Percentiles rank a stretch among this genome's conserved stretches.
phyloP scores from a whole-genome alignment of 2,113 vertebrate species.

The Bostrychus sinensis region DNA sequence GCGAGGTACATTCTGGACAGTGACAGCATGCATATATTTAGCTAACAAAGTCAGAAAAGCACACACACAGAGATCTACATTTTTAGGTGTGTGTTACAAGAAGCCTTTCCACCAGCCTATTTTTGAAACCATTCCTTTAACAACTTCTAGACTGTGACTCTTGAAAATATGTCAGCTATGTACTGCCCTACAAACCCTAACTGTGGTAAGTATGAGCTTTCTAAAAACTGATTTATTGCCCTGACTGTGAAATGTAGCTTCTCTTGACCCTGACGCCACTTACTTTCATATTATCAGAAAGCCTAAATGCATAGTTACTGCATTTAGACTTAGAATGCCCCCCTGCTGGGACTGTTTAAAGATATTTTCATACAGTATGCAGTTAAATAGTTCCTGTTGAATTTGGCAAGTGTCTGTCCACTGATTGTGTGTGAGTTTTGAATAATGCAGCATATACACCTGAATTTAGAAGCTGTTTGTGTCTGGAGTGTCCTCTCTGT shows the following conservation, averaged over 20 bases:
- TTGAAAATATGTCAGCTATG: conserved; percentile 7
- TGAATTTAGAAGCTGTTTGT: conserved; percentile 49
- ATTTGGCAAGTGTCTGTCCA: conserved; percentile 31
- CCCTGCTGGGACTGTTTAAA: not conserved
- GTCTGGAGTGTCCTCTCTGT: conserved; percentile 11
- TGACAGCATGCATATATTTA: no score
- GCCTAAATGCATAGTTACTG: not conserved
- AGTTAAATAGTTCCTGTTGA: not conserved
- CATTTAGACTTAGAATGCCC: not conserved
- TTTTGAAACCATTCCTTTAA: not conserved
- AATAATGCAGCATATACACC: conserved; percentile 59
- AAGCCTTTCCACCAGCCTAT: not conserved
- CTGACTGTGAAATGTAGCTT: not conserved
- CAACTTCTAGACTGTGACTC: not conserved
- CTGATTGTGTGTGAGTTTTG: conserved; percentile 38
- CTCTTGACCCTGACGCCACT: not conserved
- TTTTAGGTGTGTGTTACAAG: not conserved
- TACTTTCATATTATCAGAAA: not conserved
- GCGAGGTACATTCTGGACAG: no score
- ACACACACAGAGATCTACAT: no score
- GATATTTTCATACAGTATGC: not conserved
- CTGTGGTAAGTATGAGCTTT: conserved; percentile 1
- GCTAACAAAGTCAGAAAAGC: no score
- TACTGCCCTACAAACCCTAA: not conserved
- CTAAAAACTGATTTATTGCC: conserved; percentile 2